Conservation (phyloP, 1,140 invertebrate species). For the Holotrichia oblita region DNA sequence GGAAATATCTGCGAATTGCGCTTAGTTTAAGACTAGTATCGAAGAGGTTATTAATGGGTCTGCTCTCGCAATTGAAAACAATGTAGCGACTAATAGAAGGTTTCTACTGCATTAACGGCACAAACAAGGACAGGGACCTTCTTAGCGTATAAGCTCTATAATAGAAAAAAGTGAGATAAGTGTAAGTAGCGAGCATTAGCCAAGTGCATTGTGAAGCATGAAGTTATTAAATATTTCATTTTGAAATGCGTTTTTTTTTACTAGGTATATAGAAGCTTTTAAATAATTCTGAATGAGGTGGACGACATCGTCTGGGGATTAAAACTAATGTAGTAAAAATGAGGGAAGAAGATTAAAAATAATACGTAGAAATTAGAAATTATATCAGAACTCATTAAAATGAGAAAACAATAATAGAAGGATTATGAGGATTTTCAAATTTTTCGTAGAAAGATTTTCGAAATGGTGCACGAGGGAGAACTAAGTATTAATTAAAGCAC, state of each 20-base stretch:
- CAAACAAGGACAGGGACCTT: neutral
- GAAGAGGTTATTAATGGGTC: conserved; percentile 47
- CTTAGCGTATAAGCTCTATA: neutral
- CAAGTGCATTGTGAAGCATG: neutral
- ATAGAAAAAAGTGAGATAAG: neutral
- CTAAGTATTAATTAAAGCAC: too few species aligned
- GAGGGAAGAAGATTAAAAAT: neutral
- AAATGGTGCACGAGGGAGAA: too few species aligned
- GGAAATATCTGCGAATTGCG: neutral
- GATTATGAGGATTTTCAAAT: too few species aligned
- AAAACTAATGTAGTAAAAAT: too few species aligned
- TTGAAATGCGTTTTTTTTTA: neutral
- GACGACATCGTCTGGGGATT: neutral
- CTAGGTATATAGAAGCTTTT: neutral
- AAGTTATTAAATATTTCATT: conserved; percentile 23
- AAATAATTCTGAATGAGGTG: conserved; percentile 24
- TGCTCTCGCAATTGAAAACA: conserved; percentile 48
- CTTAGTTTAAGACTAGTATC: conserved; percentile 22
- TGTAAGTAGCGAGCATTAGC: neutral
- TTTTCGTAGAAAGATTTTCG: neutral
- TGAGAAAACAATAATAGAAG: too few species aligned
- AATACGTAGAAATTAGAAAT: neutral
- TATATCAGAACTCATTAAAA: neutral
- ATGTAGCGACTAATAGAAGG: conserved; percentile 41
- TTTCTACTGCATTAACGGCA: conserved; percentile 6